phyloP scores from a whole-genome alignment of 2,797 vertebrate genomes.

The Bradypus variegatus region DNA sequence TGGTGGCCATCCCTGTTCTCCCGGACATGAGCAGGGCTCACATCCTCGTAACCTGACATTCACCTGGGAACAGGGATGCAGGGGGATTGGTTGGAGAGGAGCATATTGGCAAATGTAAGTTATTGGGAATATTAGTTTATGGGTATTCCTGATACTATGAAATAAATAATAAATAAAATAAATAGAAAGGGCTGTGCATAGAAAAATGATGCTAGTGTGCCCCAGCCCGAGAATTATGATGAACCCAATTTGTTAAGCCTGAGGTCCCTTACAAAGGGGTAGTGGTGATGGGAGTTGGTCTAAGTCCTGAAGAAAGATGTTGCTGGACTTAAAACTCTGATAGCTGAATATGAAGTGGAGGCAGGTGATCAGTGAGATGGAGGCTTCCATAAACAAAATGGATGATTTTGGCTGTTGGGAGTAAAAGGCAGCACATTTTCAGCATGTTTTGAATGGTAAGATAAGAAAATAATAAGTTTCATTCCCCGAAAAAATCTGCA shows the following conservation, averaged over 20 bases:
- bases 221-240: not conserved
- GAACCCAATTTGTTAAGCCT: not conserved
- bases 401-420: not conserved
- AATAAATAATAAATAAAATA: not conserved
- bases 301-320: not conserved
- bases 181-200: not conserved
- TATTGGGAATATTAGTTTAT: not conserved
- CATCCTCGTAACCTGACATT: too few relatives aligned
- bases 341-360: not conserved
- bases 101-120: too few relatives aligned
- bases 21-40: too few relatives aligned
- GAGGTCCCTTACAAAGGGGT: not conserved
- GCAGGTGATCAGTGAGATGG: not conserved
- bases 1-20: too few relatives aligned
- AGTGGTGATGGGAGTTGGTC: not conserved
- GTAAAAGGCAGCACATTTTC: not conserved
- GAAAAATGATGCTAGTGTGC: not conserved
- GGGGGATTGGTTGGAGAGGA: not conserved
- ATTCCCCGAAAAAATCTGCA: not conserved
- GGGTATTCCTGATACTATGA: not conserved
- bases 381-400: too few relatives aligned
- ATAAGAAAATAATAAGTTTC: not conserved
- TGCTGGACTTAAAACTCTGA: not conserved
- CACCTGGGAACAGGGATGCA: not conserved
- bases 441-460: not conserved